These are phyloP conservation scores for Amphiduros pacificus DNA, from an alignment of 2,888 invertebrate genomes.

Conservation along the genomic window DNA sequence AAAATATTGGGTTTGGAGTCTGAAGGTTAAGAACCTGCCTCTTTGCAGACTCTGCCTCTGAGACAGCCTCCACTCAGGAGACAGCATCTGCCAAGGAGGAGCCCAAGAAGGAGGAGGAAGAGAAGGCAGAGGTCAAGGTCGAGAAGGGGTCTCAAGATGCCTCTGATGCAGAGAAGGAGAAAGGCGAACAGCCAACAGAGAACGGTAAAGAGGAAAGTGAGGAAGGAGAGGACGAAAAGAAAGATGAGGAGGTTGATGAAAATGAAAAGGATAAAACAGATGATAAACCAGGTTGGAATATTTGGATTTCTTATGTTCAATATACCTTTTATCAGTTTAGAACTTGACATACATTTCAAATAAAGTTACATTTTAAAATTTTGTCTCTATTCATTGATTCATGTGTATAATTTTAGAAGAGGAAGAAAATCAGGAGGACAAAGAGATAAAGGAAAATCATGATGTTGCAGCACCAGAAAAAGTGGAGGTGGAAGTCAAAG, in stretches of 20 bases:
- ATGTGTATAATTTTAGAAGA: no score
- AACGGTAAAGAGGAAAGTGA: constrained; percentile 12
- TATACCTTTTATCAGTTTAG: no score
- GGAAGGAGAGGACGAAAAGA: constrained; percentile 10
- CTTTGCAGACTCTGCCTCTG: constrained; percentile 37
- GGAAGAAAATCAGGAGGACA: constrained; percentile 8
- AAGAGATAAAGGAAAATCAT: constrained; percentile 9
- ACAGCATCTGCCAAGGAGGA: constrained; percentile 14
- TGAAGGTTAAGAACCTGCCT: no score
- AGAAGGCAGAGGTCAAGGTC: constrained; percentile 20
- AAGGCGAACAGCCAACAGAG: constrained; percentile 19
- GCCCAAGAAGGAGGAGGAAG: constrained; percentile 18
- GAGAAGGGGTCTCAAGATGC: constrained; percentile 3
- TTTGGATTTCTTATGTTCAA: no score
- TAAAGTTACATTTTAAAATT: no score
- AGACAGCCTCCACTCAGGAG: constrained; percentile 17
- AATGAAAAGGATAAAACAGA: constrained; percentile 9
- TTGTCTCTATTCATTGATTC: no score
- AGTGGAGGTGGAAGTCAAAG: neutral
- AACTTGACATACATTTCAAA: no score
- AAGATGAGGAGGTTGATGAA: constrained; percentile 18
- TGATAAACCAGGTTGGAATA: neutral
- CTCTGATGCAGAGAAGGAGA: constrained; percentile 13
- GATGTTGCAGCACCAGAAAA: constrained; percentile 10
- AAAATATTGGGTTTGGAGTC: no score